A percentile compares a stretch with the other conserved stretches of the same genome.
phyloP scores from a whole-genome alignment of 2,888 invertebrate species.

The Dermolepida albohirtum region DNA sequence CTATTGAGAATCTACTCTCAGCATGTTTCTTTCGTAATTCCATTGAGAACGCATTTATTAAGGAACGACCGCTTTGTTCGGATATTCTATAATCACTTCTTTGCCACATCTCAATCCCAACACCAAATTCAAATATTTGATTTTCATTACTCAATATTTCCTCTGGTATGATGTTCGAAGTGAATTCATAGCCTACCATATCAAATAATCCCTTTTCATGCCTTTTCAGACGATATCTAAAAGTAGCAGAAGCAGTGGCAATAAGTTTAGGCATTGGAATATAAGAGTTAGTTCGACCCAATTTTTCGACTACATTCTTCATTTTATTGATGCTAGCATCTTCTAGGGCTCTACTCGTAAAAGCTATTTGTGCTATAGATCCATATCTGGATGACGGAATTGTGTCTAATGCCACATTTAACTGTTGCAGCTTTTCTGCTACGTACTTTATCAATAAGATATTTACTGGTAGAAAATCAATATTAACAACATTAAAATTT shows the following conservation, averaged over 20 bases:
- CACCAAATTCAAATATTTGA: constrained; percentile 2
- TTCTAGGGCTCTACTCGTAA: not conserved
- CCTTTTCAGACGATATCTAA: constrained; percentile 6
- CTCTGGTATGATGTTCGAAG: not conserved
- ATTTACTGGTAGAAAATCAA: not conserved
- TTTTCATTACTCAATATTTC: not conserved
- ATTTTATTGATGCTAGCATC: not conserved
- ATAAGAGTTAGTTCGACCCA: not conserved
- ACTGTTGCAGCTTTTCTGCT: not conserved
- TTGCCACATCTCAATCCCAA: not conserved
- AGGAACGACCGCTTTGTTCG: not conserved
- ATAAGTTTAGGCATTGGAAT: not conserved
- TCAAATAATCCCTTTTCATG: not conserved
- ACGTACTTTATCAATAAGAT: not conserved
- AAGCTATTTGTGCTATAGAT: constrained; percentile 5
- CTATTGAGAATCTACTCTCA: not conserved
- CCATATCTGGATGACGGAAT: not conserved
- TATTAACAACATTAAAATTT: not conserved
- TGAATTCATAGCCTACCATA: constrained; percentile 1
- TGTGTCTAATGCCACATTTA: too few relatives aligned
- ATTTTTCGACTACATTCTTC: not conserved
- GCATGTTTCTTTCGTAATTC: not conserved
- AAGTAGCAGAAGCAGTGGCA: not conserved
- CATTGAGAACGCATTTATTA: not conserved
- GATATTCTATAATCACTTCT: constrained; percentile 3